Conservation (phyloP, 1,140 invertebrate species). For the Druon quercuslanigerum region DNA sequence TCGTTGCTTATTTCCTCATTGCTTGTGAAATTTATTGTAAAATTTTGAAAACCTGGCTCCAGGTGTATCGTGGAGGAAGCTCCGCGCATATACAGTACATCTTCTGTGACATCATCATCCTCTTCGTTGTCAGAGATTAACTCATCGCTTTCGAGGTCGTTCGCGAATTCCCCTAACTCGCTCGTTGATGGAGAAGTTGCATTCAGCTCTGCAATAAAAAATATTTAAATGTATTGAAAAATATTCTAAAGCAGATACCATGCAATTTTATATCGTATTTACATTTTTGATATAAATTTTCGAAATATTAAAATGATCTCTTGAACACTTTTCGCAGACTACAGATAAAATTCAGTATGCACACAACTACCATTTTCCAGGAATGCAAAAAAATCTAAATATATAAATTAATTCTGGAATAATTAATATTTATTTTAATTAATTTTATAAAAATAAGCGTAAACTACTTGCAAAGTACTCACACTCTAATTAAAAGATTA, state of each 20-base stretch:
- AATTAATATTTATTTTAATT: too few species aligned
- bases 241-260: slow-evolving; percentile 13
- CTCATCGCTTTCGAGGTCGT: slow-evolving; percentile 67
- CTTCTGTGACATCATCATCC: slow-evolving; percentile 76
- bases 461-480: too few species aligned
- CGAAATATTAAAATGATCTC: not conserved
- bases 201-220: slow-evolving; percentile 82
- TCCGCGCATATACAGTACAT: slow-evolving; percentile 89
- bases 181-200: slow-evolving; percentile 78
- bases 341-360: too few species aligned
- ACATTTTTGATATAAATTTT: not conserved
- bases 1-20: slow-evolving; percentile 53
- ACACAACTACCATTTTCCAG: too few species aligned
- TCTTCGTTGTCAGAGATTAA: slow-evolving; percentile 67
- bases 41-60: slow-evolving; percentile 68
- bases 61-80: slow-evolving; percentile 87
- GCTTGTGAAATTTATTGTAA: slow-evolving; percentile 58
- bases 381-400: too few species aligned
- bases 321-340: too few species aligned
- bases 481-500: too few species aligned
- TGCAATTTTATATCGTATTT: not conserved
- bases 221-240: slow-evolving; percentile 32
- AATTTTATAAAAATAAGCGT: too few species aligned
- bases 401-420: too few species aligned
- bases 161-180: slow-evolving; percentile 60